These are phyloP conservation scores for Machimus rusticus DNA, from an alignment of 2,888 invertebrate species.

Conservation along the genomic window DNA sequence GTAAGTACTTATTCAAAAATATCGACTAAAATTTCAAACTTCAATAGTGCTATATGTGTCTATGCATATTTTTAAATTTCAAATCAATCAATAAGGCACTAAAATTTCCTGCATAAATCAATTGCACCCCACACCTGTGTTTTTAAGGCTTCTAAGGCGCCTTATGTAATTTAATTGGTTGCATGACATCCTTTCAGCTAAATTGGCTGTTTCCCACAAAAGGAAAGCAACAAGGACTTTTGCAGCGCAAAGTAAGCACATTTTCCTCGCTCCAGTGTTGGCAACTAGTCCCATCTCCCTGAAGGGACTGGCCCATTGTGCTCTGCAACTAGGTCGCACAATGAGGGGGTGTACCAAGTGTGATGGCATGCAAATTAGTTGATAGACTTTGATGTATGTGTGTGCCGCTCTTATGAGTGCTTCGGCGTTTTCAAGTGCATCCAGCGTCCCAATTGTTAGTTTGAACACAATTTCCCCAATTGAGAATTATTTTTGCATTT, in stretches of 20 bases:
- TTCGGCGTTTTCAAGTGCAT: neutral
- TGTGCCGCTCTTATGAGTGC: neutral
- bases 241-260: neutral
- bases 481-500: neutral
- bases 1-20: no score
- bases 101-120: neutral
- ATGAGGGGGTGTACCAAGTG: neutral
- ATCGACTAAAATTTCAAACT: no score
- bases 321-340: neutral
- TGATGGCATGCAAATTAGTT: neutral
- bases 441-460: neutral
- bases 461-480: neutral
- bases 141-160: neutral
- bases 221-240: neutral
- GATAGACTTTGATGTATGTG: neutral
- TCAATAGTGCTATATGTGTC: neutral
- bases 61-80: neutral
- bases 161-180: neutral
- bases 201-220: neutral
- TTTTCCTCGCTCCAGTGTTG: neutral
- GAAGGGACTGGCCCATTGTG: neutral
- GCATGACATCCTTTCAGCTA: neutral
- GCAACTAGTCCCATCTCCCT: neutral
- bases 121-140: neutral
- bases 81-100: neutral